Evolutionary conservation across 1,140 invertebrate species (phyloP), one percentile per base, ranked within the genome.

Genomic region (Anoplolepis gracilipes): DNA sequence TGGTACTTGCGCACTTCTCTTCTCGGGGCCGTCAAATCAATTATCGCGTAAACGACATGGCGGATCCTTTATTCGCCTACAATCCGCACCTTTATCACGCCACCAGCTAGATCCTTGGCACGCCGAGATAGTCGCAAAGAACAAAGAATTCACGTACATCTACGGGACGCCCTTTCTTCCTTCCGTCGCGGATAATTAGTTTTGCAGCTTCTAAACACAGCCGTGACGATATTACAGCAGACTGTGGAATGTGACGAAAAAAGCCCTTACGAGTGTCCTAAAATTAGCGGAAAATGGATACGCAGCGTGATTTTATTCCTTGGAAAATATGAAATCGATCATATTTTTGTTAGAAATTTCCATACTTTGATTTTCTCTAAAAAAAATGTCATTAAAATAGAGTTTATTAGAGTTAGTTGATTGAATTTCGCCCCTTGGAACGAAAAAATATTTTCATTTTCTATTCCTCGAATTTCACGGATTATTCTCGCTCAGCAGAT

Each of bases 111-210:
- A 49, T 33, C 46, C 22, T 57, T 22, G 33, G 39, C 61, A 55
- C 42, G 67, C n/a, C 33, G 25, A 59, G 78, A 82, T 72, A 39
- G 67, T 28, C 36, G 49, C 78, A 82, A 82, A 82, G 78, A 82
- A 72, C 53, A 53, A 61, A 72, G 65, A 70, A 81, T 59, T 57
- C 65, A 65, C 36, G 49, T 39, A 13, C 67, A 39, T 30, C 65
- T 30, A 55, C 19, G 67, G 67, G 36, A 82, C 53, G 36, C 19
- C 53, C 25, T 82, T 82, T 87, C 84, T 85, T 75, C 53, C 65
- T 69, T 46, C 42, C 73, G 55, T 64, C 39, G 22, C 28, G 42
- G 72, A 69, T 87, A 86, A 86, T 86, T 86, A 86, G 67, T 86
- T 84, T 86, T 84, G 49, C 79, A 84, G 33, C 78, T 86, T 22